Evolutionary conservation across 2,113 vertebrate genomes (phyloP).

Genomic region (Trichomycterus rosablanca): DNA sequence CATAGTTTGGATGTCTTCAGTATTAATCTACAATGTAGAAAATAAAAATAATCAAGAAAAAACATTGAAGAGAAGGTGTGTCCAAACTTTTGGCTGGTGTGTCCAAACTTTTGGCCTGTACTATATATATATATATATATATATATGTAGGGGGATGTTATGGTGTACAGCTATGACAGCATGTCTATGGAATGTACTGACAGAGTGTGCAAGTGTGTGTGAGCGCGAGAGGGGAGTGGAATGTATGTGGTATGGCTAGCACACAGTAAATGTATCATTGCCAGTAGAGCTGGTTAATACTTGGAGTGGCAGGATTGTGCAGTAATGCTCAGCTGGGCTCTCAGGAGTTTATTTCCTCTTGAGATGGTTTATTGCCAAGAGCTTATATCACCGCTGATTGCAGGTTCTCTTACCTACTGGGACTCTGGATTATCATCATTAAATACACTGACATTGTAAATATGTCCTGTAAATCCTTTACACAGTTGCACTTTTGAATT

Average conservation of each 20-base stretch:
- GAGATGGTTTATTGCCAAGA: slow-evolving; percentile 2
- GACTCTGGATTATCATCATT: slow-evolving; percentile 8
- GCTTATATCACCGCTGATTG: slow-evolving; percentile 7
- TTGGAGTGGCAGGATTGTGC: slow-evolving; percentile 4
- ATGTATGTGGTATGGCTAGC: slow-evolving; percentile 10
- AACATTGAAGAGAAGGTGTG: too few species aligned
- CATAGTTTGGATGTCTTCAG: too few species aligned
- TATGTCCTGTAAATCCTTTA: neutral
- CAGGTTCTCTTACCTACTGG: neutral
- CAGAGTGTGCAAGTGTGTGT: neutral
- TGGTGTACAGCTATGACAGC: slow-evolving; percentile 31
- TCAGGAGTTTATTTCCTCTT: neutral
- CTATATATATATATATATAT: too few species aligned
- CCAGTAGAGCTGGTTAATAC: slow-evolving; percentile 13
- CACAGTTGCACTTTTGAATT: too few species aligned
- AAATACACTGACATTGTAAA: slow-evolving; percentile 3
- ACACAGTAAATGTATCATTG: slow-evolving; percentile 13
- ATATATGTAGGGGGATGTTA: slow-evolving; percentile 10
- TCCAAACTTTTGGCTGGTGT: too few species aligned
- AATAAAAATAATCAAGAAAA: too few species aligned
- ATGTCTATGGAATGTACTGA: slow-evolving; percentile 34
- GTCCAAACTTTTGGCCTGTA: too few species aligned
- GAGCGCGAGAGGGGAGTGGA: neutral
- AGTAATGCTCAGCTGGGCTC: slow-evolving; percentile 13
- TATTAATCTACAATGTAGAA: too few species aligned